Percentiles rank a stretch among this genome's conserved stretches.
phyloP scores from a whole-genome alignment of 2,113 vertebrate genomes.

The Siniperca chuatsi region DNA sequence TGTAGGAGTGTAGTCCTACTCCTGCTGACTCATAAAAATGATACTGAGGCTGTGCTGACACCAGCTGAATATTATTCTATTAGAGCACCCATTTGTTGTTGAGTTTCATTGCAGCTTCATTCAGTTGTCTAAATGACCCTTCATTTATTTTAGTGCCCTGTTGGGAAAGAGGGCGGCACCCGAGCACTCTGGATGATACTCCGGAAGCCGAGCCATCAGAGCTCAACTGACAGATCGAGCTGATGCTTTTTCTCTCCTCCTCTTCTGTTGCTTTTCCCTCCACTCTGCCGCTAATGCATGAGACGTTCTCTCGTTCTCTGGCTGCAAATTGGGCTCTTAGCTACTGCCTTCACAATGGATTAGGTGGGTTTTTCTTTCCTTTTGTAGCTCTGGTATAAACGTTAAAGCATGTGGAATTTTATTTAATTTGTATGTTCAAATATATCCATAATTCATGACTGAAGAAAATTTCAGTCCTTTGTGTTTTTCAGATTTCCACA shows the following conservation, averaged over 20 bases:
- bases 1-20: conserved; percentile 52
- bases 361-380: background rate
- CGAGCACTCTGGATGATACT: conserved; percentile 65
- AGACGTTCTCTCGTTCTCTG: conserved; percentile 28
- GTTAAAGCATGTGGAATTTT: background rate
- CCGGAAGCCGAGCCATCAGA: conserved; percentile 58
- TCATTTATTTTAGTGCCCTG: conserved; percentile 78
- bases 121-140: conserved; percentile 74
- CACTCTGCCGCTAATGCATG: conserved; percentile 62
- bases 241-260: conserved; percentile 54
- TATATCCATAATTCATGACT: conserved; percentile 12
- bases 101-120: conserved; percentile 70
- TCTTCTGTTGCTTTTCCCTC: conserved; percentile 32
- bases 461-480: background rate
- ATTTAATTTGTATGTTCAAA: background rate
- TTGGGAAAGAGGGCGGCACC: conserved; percentile 59
- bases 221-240: conserved; percentile 52
- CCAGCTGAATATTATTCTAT: conserved; percentile 79
- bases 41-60: conserved; percentile 77
- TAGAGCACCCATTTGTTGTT: conserved; percentile 75
- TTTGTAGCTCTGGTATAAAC: background rate
- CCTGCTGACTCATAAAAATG: conserved; percentile 81
- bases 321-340: conserved; percentile 65
- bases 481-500: background rate
- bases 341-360: conserved; percentile 53